A percentile compares a stretch with the other conserved stretches of the same genome.
Conservation (phyloP, 2,113 vertebrate genomes). For the Talpa occidentalis region DNA sequence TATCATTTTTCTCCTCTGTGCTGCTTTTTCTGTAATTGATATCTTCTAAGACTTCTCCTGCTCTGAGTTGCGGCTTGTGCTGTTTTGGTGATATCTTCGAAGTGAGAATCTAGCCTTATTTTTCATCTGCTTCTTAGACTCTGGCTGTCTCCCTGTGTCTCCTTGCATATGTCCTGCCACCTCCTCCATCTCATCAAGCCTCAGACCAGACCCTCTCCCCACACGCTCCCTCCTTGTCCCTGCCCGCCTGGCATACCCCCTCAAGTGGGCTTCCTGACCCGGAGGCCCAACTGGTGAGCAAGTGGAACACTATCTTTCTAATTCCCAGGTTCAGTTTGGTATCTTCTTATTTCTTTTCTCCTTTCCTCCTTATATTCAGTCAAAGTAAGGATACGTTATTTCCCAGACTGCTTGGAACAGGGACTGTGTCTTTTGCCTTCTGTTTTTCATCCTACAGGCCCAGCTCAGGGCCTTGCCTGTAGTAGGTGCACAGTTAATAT, state of each 20-base stretch:
- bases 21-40: background rate
- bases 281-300: background rate
- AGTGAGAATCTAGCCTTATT: background rate
- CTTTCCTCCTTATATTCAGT: background rate
- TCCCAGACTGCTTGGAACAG: background rate
- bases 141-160: background rate
- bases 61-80: background rate
- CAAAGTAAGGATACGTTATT: background rate
- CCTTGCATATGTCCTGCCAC: background rate
- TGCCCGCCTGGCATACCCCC: no score
- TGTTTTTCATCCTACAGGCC: background rate
- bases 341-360: slow-evolving; percentile 16
- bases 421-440: background rate
- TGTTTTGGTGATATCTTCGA: background rate
- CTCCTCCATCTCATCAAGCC: background rate
- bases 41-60: background rate
- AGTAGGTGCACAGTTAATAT: background rate
- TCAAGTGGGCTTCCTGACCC: background rate
- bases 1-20: background rate
- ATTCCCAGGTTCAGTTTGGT: background rate
- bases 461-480: background rate
- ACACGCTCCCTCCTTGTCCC: background rate
- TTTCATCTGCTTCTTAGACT: background rate
- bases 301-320: background rate
- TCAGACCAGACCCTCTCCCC: background rate